Conservation (phyloP, 2,888 invertebrate genomes). For the Drosophila testacea region DNA sequence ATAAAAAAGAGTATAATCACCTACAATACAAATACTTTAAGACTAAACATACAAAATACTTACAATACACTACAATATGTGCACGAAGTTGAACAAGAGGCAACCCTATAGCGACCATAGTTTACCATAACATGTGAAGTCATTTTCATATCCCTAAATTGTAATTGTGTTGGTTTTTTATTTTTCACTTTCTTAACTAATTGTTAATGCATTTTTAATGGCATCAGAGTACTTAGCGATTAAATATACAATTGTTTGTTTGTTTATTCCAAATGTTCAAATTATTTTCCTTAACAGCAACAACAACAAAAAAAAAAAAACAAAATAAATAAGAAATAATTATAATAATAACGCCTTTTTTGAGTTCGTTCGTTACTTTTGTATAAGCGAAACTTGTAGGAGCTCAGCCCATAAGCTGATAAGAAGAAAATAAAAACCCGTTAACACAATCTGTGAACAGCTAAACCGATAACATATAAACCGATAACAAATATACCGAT, state of each 20-base stretch:
- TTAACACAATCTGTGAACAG: constrained; percentile 38
- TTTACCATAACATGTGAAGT: constrained; percentile 9
- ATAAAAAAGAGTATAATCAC: constrained; percentile 64
- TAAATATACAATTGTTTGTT: constrained; percentile 57
- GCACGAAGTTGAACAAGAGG: constrained; percentile 9
- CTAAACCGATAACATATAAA: constrained; percentile 22
- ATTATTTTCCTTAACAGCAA: constrained; percentile 19
- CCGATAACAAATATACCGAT: constrained; percentile 39
- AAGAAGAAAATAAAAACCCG: constrained; percentile 7
- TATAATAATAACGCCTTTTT: constrained; percentile 53
- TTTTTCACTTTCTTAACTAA: constrained; percentile 18
- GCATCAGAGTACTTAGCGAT: constrained; percentile 38
- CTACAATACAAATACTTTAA: constrained; percentile 78
- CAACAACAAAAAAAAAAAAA: constrained; percentile 1
- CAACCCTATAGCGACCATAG: constrained; percentile 28
- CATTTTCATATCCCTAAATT: constrained; percentile 10
- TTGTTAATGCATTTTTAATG: constrained; percentile 41
- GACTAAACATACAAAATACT: constrained; percentile 45
- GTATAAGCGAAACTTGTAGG: constrained; percentile 81
- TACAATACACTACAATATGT: constrained; percentile 11
- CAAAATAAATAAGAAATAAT: constrained; percentile 1
- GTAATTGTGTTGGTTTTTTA: constrained; percentile 23
- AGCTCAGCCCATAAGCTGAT: constrained; percentile 46
- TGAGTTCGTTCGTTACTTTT: constrained; percentile 60
- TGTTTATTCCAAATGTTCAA: constrained; percentile 35